These are phyloP conservation scores for Schizopygopsis pylzovi DNA, from an alignment of 2,797 vertebrate species.

Conservation along the genomic window DNA sequence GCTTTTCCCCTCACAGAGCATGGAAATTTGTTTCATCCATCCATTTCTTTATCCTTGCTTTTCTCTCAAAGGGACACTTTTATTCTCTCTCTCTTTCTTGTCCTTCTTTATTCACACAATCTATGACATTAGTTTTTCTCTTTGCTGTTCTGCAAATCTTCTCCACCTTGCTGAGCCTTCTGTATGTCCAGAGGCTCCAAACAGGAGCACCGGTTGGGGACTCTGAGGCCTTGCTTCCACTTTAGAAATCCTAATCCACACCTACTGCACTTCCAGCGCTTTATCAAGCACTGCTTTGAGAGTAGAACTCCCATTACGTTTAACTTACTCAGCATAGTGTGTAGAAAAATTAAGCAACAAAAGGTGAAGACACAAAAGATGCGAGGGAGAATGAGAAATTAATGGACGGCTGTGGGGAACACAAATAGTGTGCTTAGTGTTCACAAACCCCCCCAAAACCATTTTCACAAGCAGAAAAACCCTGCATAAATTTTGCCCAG, in stretches of 20 bases:
- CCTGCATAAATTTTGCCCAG: slow-evolving; percentile 75
- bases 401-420: slow-evolving; percentile 69
- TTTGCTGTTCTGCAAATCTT: slow-evolving; percentile 66
- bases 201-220: slow-evolving; percentile 33
- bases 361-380: slow-evolving; percentile 1
- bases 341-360: slow-evolving; percentile 44
- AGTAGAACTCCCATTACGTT: slow-evolving; percentile 37
- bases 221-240: slow-evolving; percentile 61
- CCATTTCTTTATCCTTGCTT: slow-evolving; percentile 56
- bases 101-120: slow-evolving; percentile 22
- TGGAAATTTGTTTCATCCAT: slow-evolving; percentile 58
- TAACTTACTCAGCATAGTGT: slow-evolving; percentile 44
- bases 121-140: slow-evolving; percentile 34
- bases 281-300: slow-evolving; percentile 18
- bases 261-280: slow-evolving; percentile 12
- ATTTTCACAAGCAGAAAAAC: slow-evolving; percentile 77
- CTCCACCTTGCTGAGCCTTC: slow-evolving; percentile 58
- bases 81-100: slow-evolving; percentile 61
- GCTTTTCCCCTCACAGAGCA: slow-evolving; percentile 45
- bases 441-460: slow-evolving; percentile 76
- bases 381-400: slow-evolving; percentile 44
- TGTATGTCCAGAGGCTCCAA: slow-evolving; percentile 43
- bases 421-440: slow-evolving; percentile 73
- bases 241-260: slow-evolving; percentile 52
- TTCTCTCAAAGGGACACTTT: slow-evolving; percentile 63